phyloP scores from a whole-genome alignment of 2,888 invertebrate genomes.

The Heliconius erato region DNA sequence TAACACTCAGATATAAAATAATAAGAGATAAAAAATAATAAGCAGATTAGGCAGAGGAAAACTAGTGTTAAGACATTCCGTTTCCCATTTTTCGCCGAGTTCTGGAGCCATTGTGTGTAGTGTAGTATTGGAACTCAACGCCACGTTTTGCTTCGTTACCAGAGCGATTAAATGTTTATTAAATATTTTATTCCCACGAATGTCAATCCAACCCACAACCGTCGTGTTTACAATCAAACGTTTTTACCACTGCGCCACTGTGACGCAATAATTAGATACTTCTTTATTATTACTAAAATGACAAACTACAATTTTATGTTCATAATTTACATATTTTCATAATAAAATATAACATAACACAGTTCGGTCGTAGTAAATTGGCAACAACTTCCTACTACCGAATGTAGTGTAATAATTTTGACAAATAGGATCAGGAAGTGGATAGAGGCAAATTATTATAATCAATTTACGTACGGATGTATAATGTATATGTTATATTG shows the following conservation, averaged over 20 bases:
- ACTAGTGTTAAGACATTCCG: too few relatives aligned
- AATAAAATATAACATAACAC: slow-evolving; percentile 16
- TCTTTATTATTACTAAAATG: neutral
- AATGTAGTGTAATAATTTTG: slow-evolving; percentile 23
- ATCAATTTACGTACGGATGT: neutral
- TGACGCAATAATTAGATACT: neutral
- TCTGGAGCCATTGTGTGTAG: too few relatives aligned
- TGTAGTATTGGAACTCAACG: too few relatives aligned
- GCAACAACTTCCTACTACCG: slow-evolving; percentile 13
- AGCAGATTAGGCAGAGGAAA: neutral
- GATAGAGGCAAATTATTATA: slow-evolving; percentile 13
- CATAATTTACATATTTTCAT: slow-evolving; percentile 10
- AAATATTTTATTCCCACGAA: too few relatives aligned
- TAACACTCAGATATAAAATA: too few relatives aligned
- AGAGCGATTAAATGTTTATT: too few relatives aligned
- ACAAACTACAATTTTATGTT: slow-evolving; percentile 19
- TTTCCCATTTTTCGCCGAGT: too few relatives aligned
- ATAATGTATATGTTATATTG: neutral
- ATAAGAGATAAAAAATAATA: too few relatives aligned
- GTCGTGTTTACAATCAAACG: too few relatives aligned
- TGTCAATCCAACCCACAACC: too few relatives aligned
- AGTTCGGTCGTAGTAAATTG: slow-evolving; percentile 5
- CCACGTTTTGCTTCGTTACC: too few relatives aligned
- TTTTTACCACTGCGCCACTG: too few relatives aligned
- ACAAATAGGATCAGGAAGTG: slow-evolving; percentile 20